Conservation (phyloP, 2,888 invertebrate genomes). For the Epinotia ramella region DNA sequence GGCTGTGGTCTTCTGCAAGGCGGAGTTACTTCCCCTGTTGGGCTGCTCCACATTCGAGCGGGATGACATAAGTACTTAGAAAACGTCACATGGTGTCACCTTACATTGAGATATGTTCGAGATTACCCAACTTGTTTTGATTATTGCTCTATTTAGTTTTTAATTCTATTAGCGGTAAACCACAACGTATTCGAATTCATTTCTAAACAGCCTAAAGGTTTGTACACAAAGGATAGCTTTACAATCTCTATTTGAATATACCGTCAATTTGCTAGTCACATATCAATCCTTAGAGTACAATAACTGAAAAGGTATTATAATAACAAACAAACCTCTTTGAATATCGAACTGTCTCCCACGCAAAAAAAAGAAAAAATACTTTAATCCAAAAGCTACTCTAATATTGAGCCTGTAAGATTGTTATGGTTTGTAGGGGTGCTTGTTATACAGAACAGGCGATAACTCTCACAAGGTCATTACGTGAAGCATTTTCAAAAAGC, state of each 20-base stretch:
- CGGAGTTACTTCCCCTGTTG: too few species aligned
- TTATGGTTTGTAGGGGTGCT: constrained; percentile 29
- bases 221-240: constrained; percentile 41
- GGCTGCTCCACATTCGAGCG: too few species aligned
- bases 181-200: neutral
- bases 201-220: constrained; percentile 31
- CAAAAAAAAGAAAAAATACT: constrained; percentile 47
- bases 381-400: constrained; percentile 32
- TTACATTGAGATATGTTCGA: too few species aligned
- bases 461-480: neutral
- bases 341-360: constrained; percentile 50
- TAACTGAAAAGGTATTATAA: constrained; percentile 36
- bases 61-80: too few species aligned
- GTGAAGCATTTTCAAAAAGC: neutral
- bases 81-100: too few species aligned
- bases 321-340: constrained; percentile 44
- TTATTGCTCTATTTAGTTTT: too few species aligned
- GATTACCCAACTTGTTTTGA: too few species aligned
- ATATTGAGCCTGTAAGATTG: constrained; percentile 27
- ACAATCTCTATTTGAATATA: constrained; percentile 48
- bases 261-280: constrained; percentile 43
- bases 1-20: too few species aligned
- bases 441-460: neutral
- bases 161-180: neutral
- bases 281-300: constrained; percentile 43